Percentiles rank a stretch among this genome's conserved stretches.
Evolutionary conservation across 2,797 vertebrate genomes (phyloP).

Genomic region (Gouania willdenowi): DNA sequence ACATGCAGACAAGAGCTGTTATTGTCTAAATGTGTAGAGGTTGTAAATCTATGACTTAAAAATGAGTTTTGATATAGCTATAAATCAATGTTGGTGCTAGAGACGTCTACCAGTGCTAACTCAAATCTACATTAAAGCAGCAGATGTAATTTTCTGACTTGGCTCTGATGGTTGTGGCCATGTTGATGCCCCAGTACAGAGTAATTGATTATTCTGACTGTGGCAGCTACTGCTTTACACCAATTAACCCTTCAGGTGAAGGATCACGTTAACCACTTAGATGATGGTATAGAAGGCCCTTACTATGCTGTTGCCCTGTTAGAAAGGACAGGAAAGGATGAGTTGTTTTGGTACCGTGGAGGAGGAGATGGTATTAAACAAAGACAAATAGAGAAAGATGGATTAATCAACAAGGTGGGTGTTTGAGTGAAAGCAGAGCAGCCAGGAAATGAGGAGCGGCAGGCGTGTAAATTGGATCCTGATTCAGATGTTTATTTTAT

Average conservation of each 20-base stretch:
- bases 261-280: constrained; percentile 50
- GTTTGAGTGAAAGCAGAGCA: constrained; percentile 7
- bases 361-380: constrained; percentile 5
- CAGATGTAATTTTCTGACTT: constrained; percentile 30
- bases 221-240: constrained; percentile 43
- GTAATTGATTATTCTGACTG: constrained; percentile 65
- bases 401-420: constrained; percentile 39
- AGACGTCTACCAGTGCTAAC: constrained; percentile 2
- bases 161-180: constrained; percentile 8
- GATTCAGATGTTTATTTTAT: constrained; percentile 74
- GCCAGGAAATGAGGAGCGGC: constrained; percentile 7
- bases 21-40: constrained; percentile 13
- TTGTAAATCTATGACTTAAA: constrained; percentile 20
- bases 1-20: constrained; percentile 33
- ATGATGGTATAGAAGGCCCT: constrained; percentile 32
- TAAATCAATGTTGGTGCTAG: constrained; percentile 17
- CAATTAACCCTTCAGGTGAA: constrained; percentile 54
- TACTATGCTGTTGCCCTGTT: constrained; percentile 65
- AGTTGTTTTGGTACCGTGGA: constrained; percentile 1
- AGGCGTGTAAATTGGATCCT: constrained; percentile 44
- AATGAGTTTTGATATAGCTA: constrained; percentile 21
- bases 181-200: constrained; percentile 25
- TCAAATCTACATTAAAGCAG: constrained; percentile 14
- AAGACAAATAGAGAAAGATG: constrained; percentile 11
- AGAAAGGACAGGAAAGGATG: constrained; percentile 31